These are phyloP conservation scores for Phalacrocorax aristotelis DNA, from an alignment of 2,113 vertebrate species.

Conservation along the genomic window DNA sequence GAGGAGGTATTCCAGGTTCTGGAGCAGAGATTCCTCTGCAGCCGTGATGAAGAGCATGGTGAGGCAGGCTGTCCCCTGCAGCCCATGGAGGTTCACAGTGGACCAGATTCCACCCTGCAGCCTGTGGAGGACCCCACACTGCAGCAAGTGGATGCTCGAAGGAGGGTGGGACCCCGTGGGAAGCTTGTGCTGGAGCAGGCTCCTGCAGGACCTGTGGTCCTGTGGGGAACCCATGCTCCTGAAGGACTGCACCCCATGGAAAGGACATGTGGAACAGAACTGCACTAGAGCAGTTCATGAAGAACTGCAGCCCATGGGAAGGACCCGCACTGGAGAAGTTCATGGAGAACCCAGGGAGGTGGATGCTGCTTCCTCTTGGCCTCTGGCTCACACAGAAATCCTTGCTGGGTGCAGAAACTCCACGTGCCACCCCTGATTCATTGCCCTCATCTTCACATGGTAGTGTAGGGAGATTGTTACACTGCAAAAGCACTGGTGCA, in stretches of 20 bases:
- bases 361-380: not conserved
- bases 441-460: rapidly evolving
- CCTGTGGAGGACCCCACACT: rapidly evolving
- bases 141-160: not conserved
- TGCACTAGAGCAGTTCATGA: not conserved
- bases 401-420: not conserved
- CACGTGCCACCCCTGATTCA: not conserved
- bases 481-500: not conserved
- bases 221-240: not conserved
- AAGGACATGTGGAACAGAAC: not conserved
- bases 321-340: not conserved
- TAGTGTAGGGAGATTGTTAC: not conserved
- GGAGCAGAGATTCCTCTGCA: not conserved
- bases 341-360: not conserved
- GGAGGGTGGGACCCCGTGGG: not conserved
- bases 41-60: not conserved
- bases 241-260: not conserved
- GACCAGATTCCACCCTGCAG: not conserved
- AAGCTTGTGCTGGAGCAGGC: not conserved
- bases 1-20: not conserved
- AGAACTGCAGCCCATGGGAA: not conserved
- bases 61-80: not conserved
- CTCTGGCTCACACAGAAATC: not conserved
- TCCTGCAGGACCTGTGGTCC: not conserved
- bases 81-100: not conserved